These are phyloP conservation scores for Clanis bilineata DNA, from an alignment of 2,888 invertebrate genomes.

Conservation along the genomic window DNA sequence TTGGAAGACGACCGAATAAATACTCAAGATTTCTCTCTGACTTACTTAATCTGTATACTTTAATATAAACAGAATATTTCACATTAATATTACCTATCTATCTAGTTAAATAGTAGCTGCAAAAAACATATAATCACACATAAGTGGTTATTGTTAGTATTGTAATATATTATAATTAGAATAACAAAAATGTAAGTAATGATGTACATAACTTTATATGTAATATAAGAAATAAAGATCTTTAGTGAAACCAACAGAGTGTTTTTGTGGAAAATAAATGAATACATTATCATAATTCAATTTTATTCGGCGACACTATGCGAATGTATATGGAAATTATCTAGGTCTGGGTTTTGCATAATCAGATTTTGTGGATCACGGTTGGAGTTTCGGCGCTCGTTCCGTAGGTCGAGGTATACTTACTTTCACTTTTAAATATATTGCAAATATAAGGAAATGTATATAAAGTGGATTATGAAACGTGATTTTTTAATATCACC, in stretches of 20 bases:
- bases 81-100: constrained; percentile 23
- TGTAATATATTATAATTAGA: constrained; percentile 39
- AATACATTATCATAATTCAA: constrained; percentile 30
- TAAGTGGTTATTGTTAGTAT: constrained; percentile 12
- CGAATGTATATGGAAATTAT: constrained; percentile 36
- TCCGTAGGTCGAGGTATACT: constrained; percentile 26
- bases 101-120: constrained; percentile 6
- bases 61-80: constrained; percentile 25
- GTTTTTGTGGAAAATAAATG: constrained; percentile 25
- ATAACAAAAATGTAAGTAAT: constrained; percentile 52
- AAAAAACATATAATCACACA: background rate
- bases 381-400: constrained; percentile 29
- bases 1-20: background rate
- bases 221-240: constrained; percentile 77
- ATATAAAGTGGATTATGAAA: background rate
- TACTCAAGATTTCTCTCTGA: background rate
- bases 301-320: constrained; percentile 19
- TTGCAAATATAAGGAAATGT: background rate
- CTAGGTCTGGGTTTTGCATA: constrained; percentile 41
- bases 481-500: background rate
- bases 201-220: constrained; percentile 79
- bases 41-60: background rate
- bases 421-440: constrained; percentile 30
- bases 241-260: constrained; percentile 66
- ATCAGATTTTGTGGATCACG: constrained; percentile 38